Base-by-base conservation (phyloP, 2,888 invertebrate genomes). In the Sarcophaga rosellei region DNA sequence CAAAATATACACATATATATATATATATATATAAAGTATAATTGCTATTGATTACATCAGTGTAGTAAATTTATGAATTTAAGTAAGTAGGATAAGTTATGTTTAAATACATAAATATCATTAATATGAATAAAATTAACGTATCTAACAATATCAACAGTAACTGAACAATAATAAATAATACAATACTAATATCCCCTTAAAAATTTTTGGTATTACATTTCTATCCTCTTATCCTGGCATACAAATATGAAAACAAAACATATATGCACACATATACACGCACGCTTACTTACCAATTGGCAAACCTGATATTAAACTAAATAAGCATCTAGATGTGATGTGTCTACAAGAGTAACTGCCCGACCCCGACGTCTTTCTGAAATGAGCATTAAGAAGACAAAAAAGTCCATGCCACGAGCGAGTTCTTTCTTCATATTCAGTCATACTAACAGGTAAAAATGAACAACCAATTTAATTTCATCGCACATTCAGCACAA, bases 371-470 rank as follows among this genome's bases (percentile, higher is more conserved):
- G 97, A 88, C 95, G 98, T 88, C 95, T 98, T 94, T 98, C 98
- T 88, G 97, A 97, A 94, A 95, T 97, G 92, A 96, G 96, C 94
- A 95, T 96, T 92, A 95, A 95, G 94, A 96, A 96, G 94, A 96
- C 96, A 94, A 95, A 96, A 94, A 97, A 97, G 94, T 97, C 98
- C 90, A 97, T 99, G 92, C 98, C 99, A 89, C 96, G 96, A 93
- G 97, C 96, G 91, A 96, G 96, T 93, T 97, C 98, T 91, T 96
- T 99, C 95, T 99, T 98, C 95, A 95, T 98, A 94, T 97, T 99
- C 95, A 96, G 97, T 93, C 95, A 96, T 94, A 97, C 95, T 90
- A 99, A 98, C 96, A 97, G 97, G 97, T 98, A 96, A 95, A 72
- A 66, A 74, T 72, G 21, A 63, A 75, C 45, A 65, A 44, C 23